Conservation (phyloP, 1,140 invertebrate species). For the Hypsibius dujardini region DNA sequence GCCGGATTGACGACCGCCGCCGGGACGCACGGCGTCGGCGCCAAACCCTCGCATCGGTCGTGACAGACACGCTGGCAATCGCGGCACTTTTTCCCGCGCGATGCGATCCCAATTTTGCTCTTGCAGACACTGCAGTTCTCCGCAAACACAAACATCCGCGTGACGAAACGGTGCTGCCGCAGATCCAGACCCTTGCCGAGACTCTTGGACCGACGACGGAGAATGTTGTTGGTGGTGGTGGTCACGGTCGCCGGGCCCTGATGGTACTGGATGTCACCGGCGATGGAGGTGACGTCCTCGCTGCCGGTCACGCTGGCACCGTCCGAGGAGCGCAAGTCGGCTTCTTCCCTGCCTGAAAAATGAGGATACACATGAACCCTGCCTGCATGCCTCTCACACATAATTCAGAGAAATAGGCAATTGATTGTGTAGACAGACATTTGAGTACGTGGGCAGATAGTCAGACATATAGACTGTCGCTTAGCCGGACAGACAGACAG, state of each 20-base stretch:
- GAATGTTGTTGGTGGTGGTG: neutral
- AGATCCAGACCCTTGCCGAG: neutral
- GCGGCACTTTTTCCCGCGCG: neutral
- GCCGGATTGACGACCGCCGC: neutral
- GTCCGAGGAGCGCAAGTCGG: neutral
- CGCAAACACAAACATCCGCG: neutral
- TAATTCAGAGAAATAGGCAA: no score
- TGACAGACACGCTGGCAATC: neutral
- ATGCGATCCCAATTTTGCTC: neutral
- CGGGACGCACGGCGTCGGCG: constrained; percentile 1
- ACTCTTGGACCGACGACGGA: constrained; percentile 8
- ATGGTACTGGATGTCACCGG: neutral
- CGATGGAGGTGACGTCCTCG: neutral
- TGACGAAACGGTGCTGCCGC: neutral
- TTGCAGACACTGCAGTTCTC: neutral
- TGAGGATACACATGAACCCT: no score
- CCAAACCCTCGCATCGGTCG: neutral
- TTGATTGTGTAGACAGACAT: no score
- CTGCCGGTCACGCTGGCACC: neutral
- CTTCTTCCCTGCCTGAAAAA: neutral
- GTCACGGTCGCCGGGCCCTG: neutral
- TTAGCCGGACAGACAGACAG: no score
- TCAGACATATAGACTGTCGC: no score
- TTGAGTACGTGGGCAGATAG: no score
- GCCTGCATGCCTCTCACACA: no score